A percentile compares a stretch with the other conserved stretches of the same genome.
Evolutionary conservation across 2,888 invertebrate genomes (phyloP).

Genomic region (Heliconius aoede): DNA sequence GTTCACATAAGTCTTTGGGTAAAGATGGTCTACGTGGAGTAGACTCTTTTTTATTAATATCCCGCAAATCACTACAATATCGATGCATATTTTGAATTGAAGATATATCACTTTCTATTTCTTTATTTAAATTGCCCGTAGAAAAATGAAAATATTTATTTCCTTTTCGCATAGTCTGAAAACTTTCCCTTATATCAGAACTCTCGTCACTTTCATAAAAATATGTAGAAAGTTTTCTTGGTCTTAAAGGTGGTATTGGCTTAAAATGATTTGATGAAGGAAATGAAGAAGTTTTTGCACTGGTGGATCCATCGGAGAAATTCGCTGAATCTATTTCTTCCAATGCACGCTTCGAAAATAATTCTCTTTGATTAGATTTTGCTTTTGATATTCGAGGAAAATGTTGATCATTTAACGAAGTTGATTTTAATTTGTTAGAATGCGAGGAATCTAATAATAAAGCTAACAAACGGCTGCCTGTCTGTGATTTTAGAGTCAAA

Average conservation of each 20-base stretch:
- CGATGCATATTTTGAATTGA: slow-evolving; percentile 79
- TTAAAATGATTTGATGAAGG: slow-evolving; percentile 56
- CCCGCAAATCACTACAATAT: slow-evolving; percentile 63
- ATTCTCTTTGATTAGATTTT: slow-evolving; percentile 38
- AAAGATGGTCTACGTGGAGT: slow-evolving; percentile 82
- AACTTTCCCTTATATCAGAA: slow-evolving; percentile 71
- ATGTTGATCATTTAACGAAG: slow-evolving; percentile 56
- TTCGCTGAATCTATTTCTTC: slow-evolving; percentile 44
- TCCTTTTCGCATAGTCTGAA: slow-evolving; percentile 69
- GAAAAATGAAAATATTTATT: slow-evolving; percentile 75
- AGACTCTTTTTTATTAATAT: slow-evolving; percentile 54
- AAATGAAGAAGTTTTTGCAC: slow-evolving; percentile 24
- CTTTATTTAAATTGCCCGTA: slow-evolving; percentile 76
- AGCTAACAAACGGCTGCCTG: slow-evolving; percentile 85
- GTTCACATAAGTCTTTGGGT: slow-evolving; percentile 86
- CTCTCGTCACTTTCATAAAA: slow-evolving; percentile 77
- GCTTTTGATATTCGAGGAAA: slow-evolving; percentile 53
- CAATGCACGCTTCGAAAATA: slow-evolving; percentile 39
- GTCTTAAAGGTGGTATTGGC: slow-evolving; percentile 74
- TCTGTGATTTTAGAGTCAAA: slow-evolving; percentile 75
- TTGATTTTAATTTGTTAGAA: slow-evolving; percentile 61
- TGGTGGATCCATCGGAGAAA: slow-evolving; percentile 47
- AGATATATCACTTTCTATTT: slow-evolving; percentile 77
- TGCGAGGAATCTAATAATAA: slow-evolving; percentile 83
- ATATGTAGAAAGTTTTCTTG: slow-evolving; percentile 68